These are phyloP conservation scores for Falco columbarius DNA, from an alignment of 2,797 vertebrate genomes.

Conservation along the genomic window DNA sequence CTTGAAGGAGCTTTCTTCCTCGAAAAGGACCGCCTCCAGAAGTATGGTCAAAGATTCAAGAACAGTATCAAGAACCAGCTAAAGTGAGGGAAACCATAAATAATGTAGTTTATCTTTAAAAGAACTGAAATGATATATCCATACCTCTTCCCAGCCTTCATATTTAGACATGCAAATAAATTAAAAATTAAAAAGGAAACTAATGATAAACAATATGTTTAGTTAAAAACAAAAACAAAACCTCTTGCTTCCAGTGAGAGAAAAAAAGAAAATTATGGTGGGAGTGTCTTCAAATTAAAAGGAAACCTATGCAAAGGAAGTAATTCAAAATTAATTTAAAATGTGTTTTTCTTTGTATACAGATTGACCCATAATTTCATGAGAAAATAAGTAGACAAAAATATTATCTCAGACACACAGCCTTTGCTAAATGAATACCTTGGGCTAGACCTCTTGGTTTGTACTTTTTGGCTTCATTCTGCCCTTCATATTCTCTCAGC, in stretches of 20 bases:
- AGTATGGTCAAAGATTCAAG: neutral
- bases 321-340: neutral
- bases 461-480: neutral
- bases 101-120: neutral
- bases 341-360: neutral
- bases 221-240: fast-evolving
- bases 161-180: neutral
- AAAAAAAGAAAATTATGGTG: neutral
- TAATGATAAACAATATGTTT: neutral
- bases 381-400: neutral
- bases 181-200: neutral
- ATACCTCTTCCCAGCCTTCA: neutral
- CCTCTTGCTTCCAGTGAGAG: neutral
- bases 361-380: neutral
- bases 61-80: neutral
- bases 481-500: neutral
- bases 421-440: neutral
- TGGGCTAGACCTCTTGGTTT: neutral
- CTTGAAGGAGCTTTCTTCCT: neutral
- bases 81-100: neutral
- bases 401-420: neutral
- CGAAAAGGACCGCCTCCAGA: neutral
- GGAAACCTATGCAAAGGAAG: neutral
- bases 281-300: neutral
- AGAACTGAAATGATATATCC: neutral